Base-by-base conservation (phyloP, 2,888 invertebrate genomes). In the Chaetogeoica ovagalla region DNA sequence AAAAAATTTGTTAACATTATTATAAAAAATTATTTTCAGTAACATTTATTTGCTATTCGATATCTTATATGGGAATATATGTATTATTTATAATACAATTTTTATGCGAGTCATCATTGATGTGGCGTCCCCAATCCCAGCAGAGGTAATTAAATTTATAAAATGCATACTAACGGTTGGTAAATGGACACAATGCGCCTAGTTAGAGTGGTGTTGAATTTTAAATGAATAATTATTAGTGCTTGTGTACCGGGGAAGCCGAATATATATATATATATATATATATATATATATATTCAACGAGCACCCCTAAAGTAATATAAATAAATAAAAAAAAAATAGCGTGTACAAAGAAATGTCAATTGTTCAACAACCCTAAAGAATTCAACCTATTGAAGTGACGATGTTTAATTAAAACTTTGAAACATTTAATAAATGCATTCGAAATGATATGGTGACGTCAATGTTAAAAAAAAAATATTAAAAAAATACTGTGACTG, bases 181-280 rank as follows among this genome's bases (percentile, higher is more conserved):
- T 79, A 79, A 79, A 79, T 65, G 55, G 79, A 71, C 57, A 79
- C 79, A 79, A 79, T 79, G 23, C 69, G 62, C 71, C 79, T 79
- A 70, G 79, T 79, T 79, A 79, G 79, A 79, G 79, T 79, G 79
- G 57, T 71, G 70, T 71, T 79, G 79, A 63, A 71, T 79, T 79
- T 79, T 79, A 79, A 79, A 79, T 79, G 70, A 79, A 70, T 71
- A 79, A 79, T 79, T 79, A 79, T 79, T 71, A 39, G 23, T 39
- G 62, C 7, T 60, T 30, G 76, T n/a, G 8, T 52, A 52, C 17
- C 15, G 39, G 62, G 77, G 77, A 77, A 77, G 69, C 62, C 55
- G 69, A 70, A 69, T n/a, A 70, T n/a, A n/a, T n/a, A n/a, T n/a
- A n/a, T n/a, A n/a, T n/a, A n/a, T n/a, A n/a, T n/a, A n/a, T n/a